A percentile compares a stretch with the other conserved stretches of the same genome.
Conservation (phyloP, 2,797 vertebrate genomes). For the Enteromius fasciolatus region DNA sequence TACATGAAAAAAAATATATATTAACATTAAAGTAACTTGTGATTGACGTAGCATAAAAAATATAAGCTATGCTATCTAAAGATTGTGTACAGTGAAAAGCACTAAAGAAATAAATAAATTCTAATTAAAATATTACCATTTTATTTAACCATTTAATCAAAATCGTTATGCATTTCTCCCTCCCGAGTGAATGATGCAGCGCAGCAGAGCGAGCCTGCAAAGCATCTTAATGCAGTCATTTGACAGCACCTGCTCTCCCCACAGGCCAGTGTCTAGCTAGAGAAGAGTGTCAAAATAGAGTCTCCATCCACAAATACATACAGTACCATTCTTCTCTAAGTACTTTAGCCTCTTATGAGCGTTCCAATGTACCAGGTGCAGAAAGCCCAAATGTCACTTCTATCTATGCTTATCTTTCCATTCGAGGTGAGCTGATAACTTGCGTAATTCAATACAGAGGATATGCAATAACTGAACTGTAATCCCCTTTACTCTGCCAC, state of each 20-base stretch:
- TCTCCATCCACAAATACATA: constrained; percentile 32
- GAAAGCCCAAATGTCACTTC: constrained; percentile 48
- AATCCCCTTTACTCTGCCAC: constrained; percentile 72
- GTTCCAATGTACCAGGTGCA: constrained; percentile 43
- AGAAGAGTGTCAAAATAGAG: constrained; percentile 32
- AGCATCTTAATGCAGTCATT: constrained; percentile 18
- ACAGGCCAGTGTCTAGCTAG: constrained; percentile 32
- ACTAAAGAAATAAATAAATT: background rate
- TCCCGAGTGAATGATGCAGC: constrained; percentile 8
- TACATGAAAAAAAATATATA: background rate
- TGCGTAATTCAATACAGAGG: constrained; percentile 76
- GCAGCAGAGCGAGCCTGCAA: constrained; percentile 21
- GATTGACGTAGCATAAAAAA: background rate
- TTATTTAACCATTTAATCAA: background rate
- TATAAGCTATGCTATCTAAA: background rate
- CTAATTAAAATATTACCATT: background rate
- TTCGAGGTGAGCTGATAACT: constrained; percentile 76
- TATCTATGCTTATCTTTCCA: constrained; percentile 57
- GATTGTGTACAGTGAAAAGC: background rate
- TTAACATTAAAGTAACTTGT: background rate
- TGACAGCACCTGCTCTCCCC: constrained; percentile 48
- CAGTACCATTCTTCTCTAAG: constrained; percentile 10
- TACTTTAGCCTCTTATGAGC: constrained; percentile 34
- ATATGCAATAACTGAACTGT: constrained; percentile 77
- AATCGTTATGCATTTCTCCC: background rate